Evolutionary conservation across 2,113 vertebrate species (phyloP), one percentile per base, ranked within the genome.

Genomic region (Ochotona princeps): DNA sequence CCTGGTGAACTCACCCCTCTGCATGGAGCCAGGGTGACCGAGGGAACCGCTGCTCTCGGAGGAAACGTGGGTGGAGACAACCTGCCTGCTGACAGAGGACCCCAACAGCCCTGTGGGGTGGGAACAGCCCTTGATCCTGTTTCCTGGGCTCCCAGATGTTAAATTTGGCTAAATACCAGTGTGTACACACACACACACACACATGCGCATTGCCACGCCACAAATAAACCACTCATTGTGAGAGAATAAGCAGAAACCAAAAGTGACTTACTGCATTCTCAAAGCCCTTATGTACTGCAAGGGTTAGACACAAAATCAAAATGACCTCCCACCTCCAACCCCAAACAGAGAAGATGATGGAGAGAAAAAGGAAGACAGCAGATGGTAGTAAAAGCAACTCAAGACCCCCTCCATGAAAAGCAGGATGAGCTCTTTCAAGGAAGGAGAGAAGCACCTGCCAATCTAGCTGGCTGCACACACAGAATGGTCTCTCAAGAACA

Each of bases 131-230:
- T 61, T 49, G 30, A 73, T 57, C 28, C 60, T n/a, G 25, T 8
- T 61, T 10, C 61, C 23, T 20, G 70, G 61, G 11, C 20, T 32
- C 26, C 69, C 38, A 47, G 13, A 17, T 30, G 23, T 44, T 32
- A 32, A 30, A 75, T 9, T 13, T 81, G 86, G 47, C 23, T 47
- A 66, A 65, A 67, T 63, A 80, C 69, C 51, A 70, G 20, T 67
- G 4, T 13, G 3, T 0, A 0, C 8, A 13, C 54, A 26, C 0
- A 2, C 13, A 17, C 49, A 18, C 7, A n/a, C 70, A 12, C 2
- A 44, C 70, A 74, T 10, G 2, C 69, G 8, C 23, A 13, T 57
- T 57, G 12, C 54, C 54, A 32, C 26, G 8, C 44, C 25, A 2
- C 7, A 47, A 51, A 38, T 61, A 89, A 75, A 17, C 7, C 30